These are phyloP conservation scores for Lagria hirta DNA, from an alignment of 2,888 invertebrate genomes.

Conservation along the genomic window DNA sequence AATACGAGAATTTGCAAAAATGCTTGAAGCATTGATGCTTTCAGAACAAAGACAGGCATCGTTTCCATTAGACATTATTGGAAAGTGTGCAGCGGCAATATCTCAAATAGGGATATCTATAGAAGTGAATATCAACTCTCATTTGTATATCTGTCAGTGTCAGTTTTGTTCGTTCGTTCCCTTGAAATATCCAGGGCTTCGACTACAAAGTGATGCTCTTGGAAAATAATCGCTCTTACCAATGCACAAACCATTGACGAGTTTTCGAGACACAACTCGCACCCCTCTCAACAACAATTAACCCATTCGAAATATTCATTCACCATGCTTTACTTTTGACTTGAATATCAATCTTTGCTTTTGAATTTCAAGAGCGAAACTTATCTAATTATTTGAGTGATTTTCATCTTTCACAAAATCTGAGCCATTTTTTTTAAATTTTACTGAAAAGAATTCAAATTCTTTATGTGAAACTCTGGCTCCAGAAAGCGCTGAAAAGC, in stretches of 20 bases:
- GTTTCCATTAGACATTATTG: conserved; percentile 55
- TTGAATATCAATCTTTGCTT: background rate
- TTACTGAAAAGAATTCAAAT: too few relatives aligned
- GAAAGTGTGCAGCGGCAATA: conserved; percentile 52
- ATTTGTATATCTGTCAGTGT: conserved; percentile 55
- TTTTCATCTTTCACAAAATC: too few relatives aligned
- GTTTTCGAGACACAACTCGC: conserved; percentile 5
- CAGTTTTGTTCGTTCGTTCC: conserved; percentile 36
- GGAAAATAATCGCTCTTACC: conserved; percentile 12
- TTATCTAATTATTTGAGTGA: too few relatives aligned
- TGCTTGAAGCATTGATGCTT: conserved; percentile 32
- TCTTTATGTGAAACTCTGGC: too few relatives aligned
- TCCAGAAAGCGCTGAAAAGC: too few relatives aligned
- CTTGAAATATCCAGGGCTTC: conserved; percentile 17
- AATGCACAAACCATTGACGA: conserved; percentile 8
- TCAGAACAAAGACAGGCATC: conserved; percentile 34
- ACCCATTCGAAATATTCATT: conserved; percentile 2
- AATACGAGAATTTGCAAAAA: too few relatives aligned
- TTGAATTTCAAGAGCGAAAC: too few relatives aligned
- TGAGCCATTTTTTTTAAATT: too few relatives aligned
- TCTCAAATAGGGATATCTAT: conserved; percentile 52
- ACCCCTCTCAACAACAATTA: conserved; percentile 7
- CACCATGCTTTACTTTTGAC: background rate
- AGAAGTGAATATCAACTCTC: conserved; percentile 50
- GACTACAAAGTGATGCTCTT: conserved; percentile 18